phyloP scores from a whole-genome alignment of 2,113 vertebrate species.

The Heterochromis multidens region DNA sequence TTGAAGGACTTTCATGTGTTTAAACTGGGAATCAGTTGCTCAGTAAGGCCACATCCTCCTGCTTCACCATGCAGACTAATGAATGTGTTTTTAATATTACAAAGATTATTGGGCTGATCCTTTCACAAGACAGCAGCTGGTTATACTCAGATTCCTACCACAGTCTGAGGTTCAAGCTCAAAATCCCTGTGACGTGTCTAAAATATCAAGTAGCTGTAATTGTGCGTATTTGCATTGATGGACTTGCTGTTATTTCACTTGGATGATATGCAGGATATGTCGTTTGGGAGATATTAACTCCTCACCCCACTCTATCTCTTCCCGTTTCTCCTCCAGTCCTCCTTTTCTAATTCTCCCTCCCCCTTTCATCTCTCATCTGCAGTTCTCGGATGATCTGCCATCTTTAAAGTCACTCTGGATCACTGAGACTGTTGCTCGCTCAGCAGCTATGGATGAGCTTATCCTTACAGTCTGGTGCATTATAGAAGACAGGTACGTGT shows the following conservation, averaged over 20 bases:
- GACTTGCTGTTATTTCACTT: conserved; percentile 12
- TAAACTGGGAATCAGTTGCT: conserved; percentile 13
- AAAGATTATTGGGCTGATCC: conserved; percentile 35
- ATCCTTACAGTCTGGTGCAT: conserved; percentile 16
- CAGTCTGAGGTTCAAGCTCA: conserved; percentile 5
- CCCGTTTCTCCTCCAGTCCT: not conserved
- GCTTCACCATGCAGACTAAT: not conserved
- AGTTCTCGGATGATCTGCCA: conserved; percentile 43
- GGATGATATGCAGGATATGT: conserved; percentile 23
- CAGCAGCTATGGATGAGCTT: conserved; percentile 28
- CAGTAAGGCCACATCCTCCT: not conserved
- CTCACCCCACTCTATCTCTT: conserved; percentile 18
- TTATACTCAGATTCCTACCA: conserved; percentile 1
- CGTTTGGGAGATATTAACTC: conserved; percentile 32
- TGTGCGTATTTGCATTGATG: conserved; percentile 37
- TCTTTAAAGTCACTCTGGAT: conserved; percentile 54
- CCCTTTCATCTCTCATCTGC: conserved; percentile 44
- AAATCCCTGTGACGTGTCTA: conserved; percentile 34
- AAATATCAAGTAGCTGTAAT: conserved; percentile 48
- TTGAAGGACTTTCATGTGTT: not conserved
- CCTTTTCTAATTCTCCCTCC: not conserved
- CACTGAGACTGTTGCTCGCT: conserved; percentile 27
- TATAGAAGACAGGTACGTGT: not conserved
- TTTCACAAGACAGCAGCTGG: not conserved
- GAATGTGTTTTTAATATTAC: conserved; percentile 19